phyloP scores from a whole-genome alignment of 2,797 vertebrate genomes.

The Oryzias dopingdopingensis region DNA sequence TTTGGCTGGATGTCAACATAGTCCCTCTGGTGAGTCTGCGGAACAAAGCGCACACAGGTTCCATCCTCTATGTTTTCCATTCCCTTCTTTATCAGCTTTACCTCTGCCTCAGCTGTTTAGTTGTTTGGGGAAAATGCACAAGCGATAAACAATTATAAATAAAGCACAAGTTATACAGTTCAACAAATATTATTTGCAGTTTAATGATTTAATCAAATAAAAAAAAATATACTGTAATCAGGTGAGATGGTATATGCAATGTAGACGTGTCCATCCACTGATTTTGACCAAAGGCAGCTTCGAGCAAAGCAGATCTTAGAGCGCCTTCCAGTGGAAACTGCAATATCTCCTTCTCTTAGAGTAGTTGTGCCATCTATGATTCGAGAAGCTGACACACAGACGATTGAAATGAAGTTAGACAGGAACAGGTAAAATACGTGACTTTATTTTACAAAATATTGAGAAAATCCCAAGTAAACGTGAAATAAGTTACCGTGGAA shows the following conservation, averaged over 20 bases:
- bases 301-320: conserved; percentile 79
- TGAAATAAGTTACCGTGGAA: conserved; percentile 53
- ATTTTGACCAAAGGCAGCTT: conserved; percentile 82
- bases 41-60: conserved; percentile 79
- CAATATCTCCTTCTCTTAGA: conserved; percentile 84
- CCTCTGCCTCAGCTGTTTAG: conserved; percentile 66
- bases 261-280: conserved; percentile 83
- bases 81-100: conserved; percentile 65
- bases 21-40: conserved; percentile 77
- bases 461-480: neutral
- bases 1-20: conserved; percentile 78
- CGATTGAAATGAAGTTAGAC: neutral
- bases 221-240: conserved; percentile 73
- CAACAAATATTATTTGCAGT: neutral
- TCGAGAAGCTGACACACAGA: conserved; percentile 47
- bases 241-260: conserved; percentile 79
- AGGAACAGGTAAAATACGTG: neutral
- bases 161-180: neutral
- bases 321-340: conserved; percentile 74
- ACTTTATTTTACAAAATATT: conserved; percentile 3
- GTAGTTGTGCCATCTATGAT: conserved; percentile 63
- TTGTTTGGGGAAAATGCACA: conserved; percentile 3
- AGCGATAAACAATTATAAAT: conserved; percentile 1
- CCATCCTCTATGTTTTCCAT: conserved; percentile 76
- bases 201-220: neutral